Base-by-base conservation (phyloP, 2,797 vertebrate genomes). In the Amblyopsis hoosieri region DNA sequence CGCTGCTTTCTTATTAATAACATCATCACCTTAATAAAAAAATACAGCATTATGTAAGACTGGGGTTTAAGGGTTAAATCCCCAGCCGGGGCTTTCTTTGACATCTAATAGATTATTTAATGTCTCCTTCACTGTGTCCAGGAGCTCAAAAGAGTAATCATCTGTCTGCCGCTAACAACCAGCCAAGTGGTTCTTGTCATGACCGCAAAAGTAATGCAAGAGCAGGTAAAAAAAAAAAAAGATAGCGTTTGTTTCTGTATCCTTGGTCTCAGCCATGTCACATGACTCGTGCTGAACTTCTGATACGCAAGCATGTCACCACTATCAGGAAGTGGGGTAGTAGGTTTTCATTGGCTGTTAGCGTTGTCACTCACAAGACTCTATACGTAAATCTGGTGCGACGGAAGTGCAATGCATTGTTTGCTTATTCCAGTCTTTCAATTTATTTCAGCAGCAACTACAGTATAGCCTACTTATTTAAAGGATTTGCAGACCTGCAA, bases 1-100 rank as follows among this genome's bases (percentile, higher is more conserved):
- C 65, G 72, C 79, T 86, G 80, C 74, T 84, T 84, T 78, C 63
- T 69, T 84, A 71, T 82, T 82, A 77, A 71, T 29, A 57, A 56
- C 63, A 57, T 79, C 57, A 70, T 69, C 60, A 72, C 75, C 59
- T 72, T 72, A 77, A 83, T 76, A 23, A 49, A 73, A 78, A 42
- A 74, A 71, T 37, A 4, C 62, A 70, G 60, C 67, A 58, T 80
- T 79, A 70, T 79, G 82, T 79, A 82, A 72, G 65, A 68, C 64
- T 14, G 3, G 29, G 54, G 60, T 76, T 23, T 23, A 23, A 23
- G 23, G 3, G 23, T 23, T 23, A 23, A 23, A 3, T 23, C 23
- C 82, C 68, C 80, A 79, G 87, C 80, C 83, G 73, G 79, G 9
- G 57, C 57, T 23, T 66, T 79, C 69, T 77, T 82, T 79, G 79